These are phyloP conservation scores for Eupithecia subfuscata DNA, from an alignment of 2,888 invertebrate species.

Conservation along the genomic window DNA sequence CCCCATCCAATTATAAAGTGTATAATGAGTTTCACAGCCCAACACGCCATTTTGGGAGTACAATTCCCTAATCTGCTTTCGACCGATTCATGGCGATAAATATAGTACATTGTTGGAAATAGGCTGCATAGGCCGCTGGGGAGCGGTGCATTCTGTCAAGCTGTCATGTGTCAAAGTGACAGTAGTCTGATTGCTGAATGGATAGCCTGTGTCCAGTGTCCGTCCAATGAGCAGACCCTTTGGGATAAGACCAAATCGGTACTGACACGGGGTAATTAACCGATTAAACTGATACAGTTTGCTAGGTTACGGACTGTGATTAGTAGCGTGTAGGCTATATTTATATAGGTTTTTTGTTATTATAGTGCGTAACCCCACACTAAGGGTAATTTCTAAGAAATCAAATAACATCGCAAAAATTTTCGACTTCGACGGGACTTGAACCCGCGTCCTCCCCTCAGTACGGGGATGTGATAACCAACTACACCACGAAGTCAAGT, in stretches of 20 bases:
- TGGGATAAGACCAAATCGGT: conserved; percentile 60
- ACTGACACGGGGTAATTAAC: conserved; percentile 56
- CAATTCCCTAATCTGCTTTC: conserved; percentile 32
- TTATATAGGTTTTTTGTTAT: too few relatives aligned
- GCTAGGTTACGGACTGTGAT: neutral
- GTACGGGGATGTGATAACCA: too few relatives aligned
- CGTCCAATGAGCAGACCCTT: conserved; percentile 55
- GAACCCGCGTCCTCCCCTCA: too few relatives aligned
- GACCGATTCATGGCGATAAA: conserved; percentile 28
- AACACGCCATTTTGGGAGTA: conserved; percentile 34
- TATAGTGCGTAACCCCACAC: too few relatives aligned
- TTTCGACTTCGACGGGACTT: too few relatives aligned
- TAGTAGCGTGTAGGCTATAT: neutral
- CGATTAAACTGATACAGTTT: conserved; percentile 39
- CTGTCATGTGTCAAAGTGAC: conserved; percentile 67
- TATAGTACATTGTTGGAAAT: conserved; percentile 26
- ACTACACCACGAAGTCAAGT: too few relatives aligned
- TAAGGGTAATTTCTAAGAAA: too few relatives aligned
- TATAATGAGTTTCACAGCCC: conserved; percentile 32
- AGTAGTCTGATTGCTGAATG: conserved; percentile 63
- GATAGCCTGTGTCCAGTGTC: conserved; percentile 64
- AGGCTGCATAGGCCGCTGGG: conserved; percentile 43
- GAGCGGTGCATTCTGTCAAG: conserved; percentile 42
- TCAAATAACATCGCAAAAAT: too few relatives aligned
- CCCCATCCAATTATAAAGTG: conserved; percentile 34